Base-by-base conservation (phyloP, 64 coral and sea anemone species). In the Porites australiensis region DNA sequence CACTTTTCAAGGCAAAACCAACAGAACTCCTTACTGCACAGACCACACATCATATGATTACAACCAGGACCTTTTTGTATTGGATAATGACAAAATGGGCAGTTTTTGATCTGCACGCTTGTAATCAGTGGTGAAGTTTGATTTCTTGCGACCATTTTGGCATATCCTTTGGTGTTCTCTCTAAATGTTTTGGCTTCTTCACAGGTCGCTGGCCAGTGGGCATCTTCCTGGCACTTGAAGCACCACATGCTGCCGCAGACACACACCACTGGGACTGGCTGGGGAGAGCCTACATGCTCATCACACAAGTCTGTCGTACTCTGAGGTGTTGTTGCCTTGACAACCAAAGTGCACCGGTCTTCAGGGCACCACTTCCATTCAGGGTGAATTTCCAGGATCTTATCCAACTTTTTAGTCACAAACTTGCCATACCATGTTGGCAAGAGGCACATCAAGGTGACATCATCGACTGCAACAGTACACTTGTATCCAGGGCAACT, bases 141-240 rank as follows among this genome's bases (percentile, higher is more conserved):
- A 53, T 37, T 73, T 14, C 16, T 72, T 58, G 52, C 59, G 45
- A 95, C 62, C 86, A 67, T 72, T 70, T 81, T 86, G 58, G 84
- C 87, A 75, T 96, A 90, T 0, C 88, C 87, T 66, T 85, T 77
- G 79, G 82, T 74, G 12, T 86, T 74, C 19, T 83, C 49, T 46
- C 68, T 72, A 64, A 96, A 96, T 14, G 67, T 64, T 6, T 57
- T 76, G n/a, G 91, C 95, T 18, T 96, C 74, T 10, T 90, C 75
- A 63, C 95, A 96, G 19, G 92, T 70, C 2, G 95, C 86, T 7
- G 95, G 95, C 95, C 95, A 96, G 50, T 96, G 95, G 22, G 95
- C 74, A 43, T 90, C 86, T 52, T 90, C 70, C 82, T 88, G 87
- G 58, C 95, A 96, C 37, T 88, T 80, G 74, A 90, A 96, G 50